phyloP scores from a whole-genome alignment of 2,888 invertebrate genomes.

The Rotaria macrura region DNA sequence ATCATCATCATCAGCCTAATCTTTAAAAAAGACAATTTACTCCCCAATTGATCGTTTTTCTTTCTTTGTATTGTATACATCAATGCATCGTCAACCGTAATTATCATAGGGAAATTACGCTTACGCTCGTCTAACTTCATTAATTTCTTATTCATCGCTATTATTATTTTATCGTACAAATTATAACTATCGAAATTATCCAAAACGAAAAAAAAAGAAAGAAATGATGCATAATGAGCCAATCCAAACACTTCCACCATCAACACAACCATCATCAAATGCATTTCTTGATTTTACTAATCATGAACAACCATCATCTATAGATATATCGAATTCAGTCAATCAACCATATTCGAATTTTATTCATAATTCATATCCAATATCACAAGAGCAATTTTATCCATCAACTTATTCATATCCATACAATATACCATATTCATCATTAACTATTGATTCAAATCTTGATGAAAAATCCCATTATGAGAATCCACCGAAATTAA shows the following conservation, averaged over 20 bases:
- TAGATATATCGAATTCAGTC: background rate
- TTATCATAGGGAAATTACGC: background rate
- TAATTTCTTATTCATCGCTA: background rate
- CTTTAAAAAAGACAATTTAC: background rate
- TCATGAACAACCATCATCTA: background rate
- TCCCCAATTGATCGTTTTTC: background rate
- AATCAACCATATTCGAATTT: background rate
- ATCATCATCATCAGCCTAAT: background rate
- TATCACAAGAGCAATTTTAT: background rate
- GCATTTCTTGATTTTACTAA: background rate
- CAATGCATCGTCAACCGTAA: background rate
- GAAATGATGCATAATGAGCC: background rate
- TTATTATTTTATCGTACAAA: background rate
- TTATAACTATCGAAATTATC: too few species aligned
- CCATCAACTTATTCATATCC: background rate
- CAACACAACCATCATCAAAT: background rate
- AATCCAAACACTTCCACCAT: background rate
- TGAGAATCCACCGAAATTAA: conserved; percentile 3
- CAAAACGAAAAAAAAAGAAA: background rate
- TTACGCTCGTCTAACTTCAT: conserved; percentile 20
- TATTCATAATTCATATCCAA: background rate
- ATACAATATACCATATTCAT: background rate
- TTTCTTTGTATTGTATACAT: background rate
- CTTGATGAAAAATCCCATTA: background rate
- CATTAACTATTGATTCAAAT: background rate